Evolutionary conservation across 1,140 invertebrate genomes (phyloP), one percentile per base, ranked within the genome.

Genomic region (Apis laboriosa): DNA sequence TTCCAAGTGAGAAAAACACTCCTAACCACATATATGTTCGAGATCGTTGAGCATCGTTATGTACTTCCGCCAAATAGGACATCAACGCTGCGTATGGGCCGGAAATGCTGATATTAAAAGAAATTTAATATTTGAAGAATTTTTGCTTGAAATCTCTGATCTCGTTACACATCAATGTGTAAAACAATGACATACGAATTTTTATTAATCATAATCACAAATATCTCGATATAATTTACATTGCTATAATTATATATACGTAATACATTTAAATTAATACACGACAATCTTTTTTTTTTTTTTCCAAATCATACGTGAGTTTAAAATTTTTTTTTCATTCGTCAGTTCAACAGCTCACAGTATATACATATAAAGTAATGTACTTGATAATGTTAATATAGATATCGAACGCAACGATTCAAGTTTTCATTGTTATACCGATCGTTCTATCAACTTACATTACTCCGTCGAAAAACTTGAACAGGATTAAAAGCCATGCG

Each of bases 21-120:
- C 96, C 96, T 61, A 96, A 93, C 61, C 95, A 94, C 89, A 97
- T 95, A 72, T 97, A 95, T 1, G 96, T 95, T 17, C 95, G 95
- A 3, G 96, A 95, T 34, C 97, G 94, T 79, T 96, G 94, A 64
- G 95, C 93, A 0, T 95, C 95, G 17, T 95, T 94, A 90, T 97
- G 96, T 24, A 97, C 92, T 90, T 97, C 97, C 0, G 96, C 96
- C 53, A 97, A 81, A 89, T 97, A 97, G 0, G 96, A 95, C 90
- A 97, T 96, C 43, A 97, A 92, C 0, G 97, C 96, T 0, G 96
- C 96, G 90, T 96, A 97, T 0, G 96, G 96, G 5, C 97, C 96
- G 83, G 96, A 96, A 90, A 96, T 96, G 63, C 97, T 97, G 90
- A 63, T 58, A 7, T 43, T 74, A 19, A n/a, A 53, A 15, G 1